phyloP scores from a whole-genome alignment of 2,797 vertebrate species.

The Avahi laniger region DNA sequence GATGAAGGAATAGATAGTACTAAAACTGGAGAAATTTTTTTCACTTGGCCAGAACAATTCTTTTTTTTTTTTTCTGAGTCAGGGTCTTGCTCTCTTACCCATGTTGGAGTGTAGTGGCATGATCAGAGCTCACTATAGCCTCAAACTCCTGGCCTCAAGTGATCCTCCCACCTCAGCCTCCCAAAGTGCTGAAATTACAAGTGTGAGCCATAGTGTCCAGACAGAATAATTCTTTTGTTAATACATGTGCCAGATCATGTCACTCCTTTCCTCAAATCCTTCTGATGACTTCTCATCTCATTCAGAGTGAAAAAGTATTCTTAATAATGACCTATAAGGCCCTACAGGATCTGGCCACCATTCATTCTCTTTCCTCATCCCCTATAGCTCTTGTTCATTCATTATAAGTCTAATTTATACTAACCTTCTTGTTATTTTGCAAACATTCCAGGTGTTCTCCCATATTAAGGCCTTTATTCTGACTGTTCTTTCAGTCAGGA shows the following conservation, averaged over 20 bases:
- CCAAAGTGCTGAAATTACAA: background rate
- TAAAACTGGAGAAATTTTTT: background rate
- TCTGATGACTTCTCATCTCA: background rate
- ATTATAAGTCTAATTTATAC: background rate
- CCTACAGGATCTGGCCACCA: background rate
- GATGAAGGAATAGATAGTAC: background rate
- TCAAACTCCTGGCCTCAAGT: background rate
- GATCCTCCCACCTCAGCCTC: background rate
- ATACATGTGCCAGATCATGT: background rate
- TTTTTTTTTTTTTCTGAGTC: background rate
- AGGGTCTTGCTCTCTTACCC: too few species aligned
- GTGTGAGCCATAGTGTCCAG: background rate
- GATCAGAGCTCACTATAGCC: too few species aligned
- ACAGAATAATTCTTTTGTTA: background rate
- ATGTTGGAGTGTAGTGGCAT: background rate
- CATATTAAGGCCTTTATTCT: background rate
- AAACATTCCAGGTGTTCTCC: background rate
- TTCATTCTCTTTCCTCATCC: background rate
- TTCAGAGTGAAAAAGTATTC: slow-evolving; percentile 25
- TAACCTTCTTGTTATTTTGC: background rate
- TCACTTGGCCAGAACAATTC: background rate
- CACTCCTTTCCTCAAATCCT: background rate
- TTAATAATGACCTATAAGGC: background rate
- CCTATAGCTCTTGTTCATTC: background rate
- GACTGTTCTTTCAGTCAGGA: background rate